These are phyloP conservation scores for Brachyopa scutellaris DNA, from an alignment of 2,888 invertebrate species.

Conservation along the genomic window DNA sequence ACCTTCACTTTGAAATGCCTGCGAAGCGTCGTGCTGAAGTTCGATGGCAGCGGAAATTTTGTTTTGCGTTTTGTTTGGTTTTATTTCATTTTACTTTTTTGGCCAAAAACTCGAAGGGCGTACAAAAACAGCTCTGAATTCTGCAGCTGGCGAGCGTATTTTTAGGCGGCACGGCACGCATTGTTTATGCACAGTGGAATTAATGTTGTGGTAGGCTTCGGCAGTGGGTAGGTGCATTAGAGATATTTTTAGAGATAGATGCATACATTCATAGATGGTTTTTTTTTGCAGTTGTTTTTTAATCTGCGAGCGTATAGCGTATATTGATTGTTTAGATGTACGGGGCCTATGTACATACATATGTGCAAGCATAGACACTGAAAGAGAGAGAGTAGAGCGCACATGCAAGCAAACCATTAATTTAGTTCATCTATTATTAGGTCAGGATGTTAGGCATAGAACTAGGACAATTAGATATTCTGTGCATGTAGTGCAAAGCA, in stretches of 20 bases:
- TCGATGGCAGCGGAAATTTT: slow-evolving; percentile 63
- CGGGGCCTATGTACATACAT: too few species aligned
- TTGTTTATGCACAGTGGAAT: slow-evolving; percentile 25
- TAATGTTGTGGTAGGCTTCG: slow-evolving; percentile 51
- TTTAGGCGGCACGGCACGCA: slow-evolving; percentile 48
- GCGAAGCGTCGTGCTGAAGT: slow-evolving; percentile 44
- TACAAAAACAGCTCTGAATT: neutral
- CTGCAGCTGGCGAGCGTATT: slow-evolving; percentile 51
- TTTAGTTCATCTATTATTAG: slow-evolving; percentile 57
- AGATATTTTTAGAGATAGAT: slow-evolving; percentile 58
- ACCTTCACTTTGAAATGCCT: slow-evolving; percentile 65
- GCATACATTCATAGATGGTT: neutral
- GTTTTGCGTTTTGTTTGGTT: slow-evolving; percentile 26
- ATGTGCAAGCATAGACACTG: too few species aligned
- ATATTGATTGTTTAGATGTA: slow-evolving; percentile 41
- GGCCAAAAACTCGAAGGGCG: slow-evolving; percentile 37
- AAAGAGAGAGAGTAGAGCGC: slow-evolving; percentile 4
- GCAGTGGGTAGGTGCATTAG: slow-evolving; percentile 33
- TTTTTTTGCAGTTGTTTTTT: neutral
- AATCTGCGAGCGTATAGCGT: neutral
- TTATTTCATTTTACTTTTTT: slow-evolving; percentile 5
- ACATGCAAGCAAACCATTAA: slow-evolving; percentile 29
- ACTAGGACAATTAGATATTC: slow-evolving; percentile 57
- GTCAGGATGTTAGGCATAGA: slow-evolving; percentile 54
- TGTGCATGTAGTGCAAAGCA: slow-evolving; percentile 31